Percentiles rank a stretch among this genome's conserved stretches.
These are phyloP conservation scores for Mionectes macconnelli DNA, from an alignment of 2,113 vertebrate species.

Conservation along the genomic window DNA sequence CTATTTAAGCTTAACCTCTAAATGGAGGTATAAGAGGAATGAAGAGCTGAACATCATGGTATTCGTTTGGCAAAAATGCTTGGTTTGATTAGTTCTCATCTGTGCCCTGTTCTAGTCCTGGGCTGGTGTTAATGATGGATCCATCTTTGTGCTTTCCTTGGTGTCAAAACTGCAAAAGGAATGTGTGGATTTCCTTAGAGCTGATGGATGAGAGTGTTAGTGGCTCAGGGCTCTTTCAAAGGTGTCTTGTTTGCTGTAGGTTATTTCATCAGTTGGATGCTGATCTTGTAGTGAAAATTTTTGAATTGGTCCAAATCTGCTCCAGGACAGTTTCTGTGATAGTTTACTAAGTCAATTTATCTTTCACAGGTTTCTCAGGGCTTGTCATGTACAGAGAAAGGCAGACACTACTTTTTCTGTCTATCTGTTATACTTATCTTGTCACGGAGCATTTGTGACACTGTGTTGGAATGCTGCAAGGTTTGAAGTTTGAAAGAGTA, in stretches of 20 bases:
- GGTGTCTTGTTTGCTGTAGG: constrained; percentile 24
- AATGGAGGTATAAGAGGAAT: background rate
- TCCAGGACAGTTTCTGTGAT: constrained; percentile 44
- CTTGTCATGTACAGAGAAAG: background rate
- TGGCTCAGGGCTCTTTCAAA: constrained; percentile 7
- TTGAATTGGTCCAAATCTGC: constrained; percentile 56
- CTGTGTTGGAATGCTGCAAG: constrained; percentile 20
- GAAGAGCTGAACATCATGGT: background rate
- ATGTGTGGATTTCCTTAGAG: background rate
- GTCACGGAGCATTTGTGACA: constrained; percentile 29
- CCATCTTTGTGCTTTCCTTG: background rate
- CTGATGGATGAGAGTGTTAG: background rate
- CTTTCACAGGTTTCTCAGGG: background rate
- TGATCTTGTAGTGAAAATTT: constrained; percentile 44
- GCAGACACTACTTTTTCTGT: background rate
- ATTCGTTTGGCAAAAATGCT: background rate
- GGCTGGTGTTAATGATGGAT: background rate
- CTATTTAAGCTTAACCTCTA: background rate
- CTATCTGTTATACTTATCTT: background rate
- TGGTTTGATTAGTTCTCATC: background rate
- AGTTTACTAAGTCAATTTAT: background rate
- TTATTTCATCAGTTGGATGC: background rate
- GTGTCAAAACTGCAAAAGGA: background rate
- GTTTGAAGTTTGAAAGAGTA: background rate
- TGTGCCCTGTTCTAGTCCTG: background rate